These are phyloP conservation scores for Pluvianellus socialis DNA, from an alignment of 2,113 vertebrate genomes.

Conservation along the genomic window DNA sequence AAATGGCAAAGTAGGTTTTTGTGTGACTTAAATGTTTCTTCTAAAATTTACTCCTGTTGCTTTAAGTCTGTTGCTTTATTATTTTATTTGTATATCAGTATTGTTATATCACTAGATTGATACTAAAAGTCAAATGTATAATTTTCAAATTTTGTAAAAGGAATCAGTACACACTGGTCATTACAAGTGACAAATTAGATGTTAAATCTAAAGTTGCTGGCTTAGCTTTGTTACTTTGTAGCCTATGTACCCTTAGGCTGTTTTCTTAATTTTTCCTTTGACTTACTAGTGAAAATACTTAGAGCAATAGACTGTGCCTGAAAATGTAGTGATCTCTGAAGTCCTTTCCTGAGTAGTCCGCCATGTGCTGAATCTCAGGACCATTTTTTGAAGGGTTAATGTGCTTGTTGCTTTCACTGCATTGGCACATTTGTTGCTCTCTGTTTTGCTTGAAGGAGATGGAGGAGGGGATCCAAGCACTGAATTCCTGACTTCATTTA, in stretches of 20 bases:
- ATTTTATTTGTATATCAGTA: neutral
- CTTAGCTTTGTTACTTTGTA: neutral
- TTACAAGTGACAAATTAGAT: neutral
- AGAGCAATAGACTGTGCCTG: neutral
- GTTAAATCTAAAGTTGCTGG: rapidly evolving
- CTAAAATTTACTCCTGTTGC: neutral
- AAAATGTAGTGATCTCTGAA: neutral
- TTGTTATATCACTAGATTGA: neutral
- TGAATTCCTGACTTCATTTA: neutral
- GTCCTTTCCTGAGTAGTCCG: neutral
- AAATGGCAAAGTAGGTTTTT: neutral
- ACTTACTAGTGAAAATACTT: neutral
- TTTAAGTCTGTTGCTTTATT: neutral
- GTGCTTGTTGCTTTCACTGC: neutral
- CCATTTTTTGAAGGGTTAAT: neutral
- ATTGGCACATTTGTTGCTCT: neutral
- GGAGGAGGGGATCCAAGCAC: neutral
- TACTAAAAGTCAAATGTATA: neutral
- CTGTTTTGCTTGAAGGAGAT: neutral
- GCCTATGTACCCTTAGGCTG: neutral
- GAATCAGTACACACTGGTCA: neutral
- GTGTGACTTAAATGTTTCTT: neutral
- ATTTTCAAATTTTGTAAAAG: neutral
- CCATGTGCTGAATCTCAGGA: neutral
- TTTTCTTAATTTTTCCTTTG: neutral